Base-by-base conservation (phyloP, 2,797 vertebrate genomes). In the Otolemur crassicaudatus region DNA sequence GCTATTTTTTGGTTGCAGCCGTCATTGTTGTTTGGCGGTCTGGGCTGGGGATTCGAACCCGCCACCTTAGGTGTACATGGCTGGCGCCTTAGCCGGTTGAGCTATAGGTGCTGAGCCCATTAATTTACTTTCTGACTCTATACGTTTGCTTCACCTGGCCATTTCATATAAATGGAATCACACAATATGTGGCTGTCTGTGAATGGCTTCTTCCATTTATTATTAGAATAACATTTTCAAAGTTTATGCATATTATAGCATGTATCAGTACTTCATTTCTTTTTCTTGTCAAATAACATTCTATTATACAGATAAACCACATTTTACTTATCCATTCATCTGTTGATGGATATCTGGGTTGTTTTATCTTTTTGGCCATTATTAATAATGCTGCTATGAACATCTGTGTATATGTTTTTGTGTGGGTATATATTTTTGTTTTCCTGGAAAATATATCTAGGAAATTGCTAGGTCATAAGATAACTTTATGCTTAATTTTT, bases 321-420 rank as follows among this genome's bases (percentile, higher is more conserved):
- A 58, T 83, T 89, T 90, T 84, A 80, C 83, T 88, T 82, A 83
- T 49, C n/a, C 70, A 60, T 40, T 91, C 49, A 58, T 87, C 49
- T 76, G 17, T 5, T 87, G 75, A 79, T 43, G 19, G 29, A 22
- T 22, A 63, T 58, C 63, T 40, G 79, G 56, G 46, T 40, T 65
- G 27, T 76, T 37, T 87, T 46, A 69, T 40, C 16, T 87, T 75
- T 72, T 94, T 93, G 53, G 37, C 53, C 77, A 49, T 86, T 76
- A 72, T 89, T 13, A 46, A 72, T 67, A 80, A 87, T 43, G 56
- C 5, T 77, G 58, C 81, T 87, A 9, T 69, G 67, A 93, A 85
- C 53, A 90, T 53, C 70, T 56, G 49, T 60, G 56, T 65, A 58
- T 34, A 61, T 23, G 56, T 77, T 84, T 93, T 43, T 43, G 40